phyloP scores from a whole-genome alignment of 2,888 invertebrate genomes.

The Limnephilus lunatus region DNA sequence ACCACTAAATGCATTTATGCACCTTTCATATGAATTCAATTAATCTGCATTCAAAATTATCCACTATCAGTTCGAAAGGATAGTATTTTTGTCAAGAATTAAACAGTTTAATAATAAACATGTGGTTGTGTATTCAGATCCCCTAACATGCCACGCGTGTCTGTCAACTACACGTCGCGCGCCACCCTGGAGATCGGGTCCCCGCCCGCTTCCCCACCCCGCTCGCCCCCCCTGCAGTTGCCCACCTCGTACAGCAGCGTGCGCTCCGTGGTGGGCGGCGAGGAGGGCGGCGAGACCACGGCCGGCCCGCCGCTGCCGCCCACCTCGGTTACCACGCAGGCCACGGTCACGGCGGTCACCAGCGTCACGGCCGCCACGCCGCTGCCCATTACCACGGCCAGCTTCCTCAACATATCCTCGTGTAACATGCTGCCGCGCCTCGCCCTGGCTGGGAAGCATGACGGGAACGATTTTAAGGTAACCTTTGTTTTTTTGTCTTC shows the following conservation, averaged over 20 bases:
- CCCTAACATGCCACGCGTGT: constrained; percentile 58
- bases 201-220: constrained; percentile 64
- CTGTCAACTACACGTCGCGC: constrained; percentile 76
- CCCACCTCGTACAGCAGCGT: constrained; percentile 70
- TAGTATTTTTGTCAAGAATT: not conserved
- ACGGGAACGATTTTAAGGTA: constrained; percentile 54
- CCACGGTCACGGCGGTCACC: constrained; percentile 29
- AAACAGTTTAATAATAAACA: not conserved
- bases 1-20: too few relatives aligned
- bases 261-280: constrained; percentile 67
- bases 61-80: not conserved
- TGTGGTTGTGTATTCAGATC: not conserved
- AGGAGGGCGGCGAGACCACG: constrained; percentile 58
- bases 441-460: constrained; percentile 44
- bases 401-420: constrained; percentile 29
- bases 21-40: too few relatives aligned
- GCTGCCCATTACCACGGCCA: constrained; percentile 50
- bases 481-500: not conserved
- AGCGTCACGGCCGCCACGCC: constrained; percentile 32
- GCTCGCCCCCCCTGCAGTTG: constrained; percentile 74
- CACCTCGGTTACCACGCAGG: constrained; percentile 25
- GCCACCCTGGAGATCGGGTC: constrained; percentile 77
- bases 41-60: too few relatives aligned
- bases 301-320: constrained; percentile 38
- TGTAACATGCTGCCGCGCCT: constrained; percentile 23